Conservation (phyloP, 2,888 invertebrate genomes). For the Drosophila cognata region DNA sequence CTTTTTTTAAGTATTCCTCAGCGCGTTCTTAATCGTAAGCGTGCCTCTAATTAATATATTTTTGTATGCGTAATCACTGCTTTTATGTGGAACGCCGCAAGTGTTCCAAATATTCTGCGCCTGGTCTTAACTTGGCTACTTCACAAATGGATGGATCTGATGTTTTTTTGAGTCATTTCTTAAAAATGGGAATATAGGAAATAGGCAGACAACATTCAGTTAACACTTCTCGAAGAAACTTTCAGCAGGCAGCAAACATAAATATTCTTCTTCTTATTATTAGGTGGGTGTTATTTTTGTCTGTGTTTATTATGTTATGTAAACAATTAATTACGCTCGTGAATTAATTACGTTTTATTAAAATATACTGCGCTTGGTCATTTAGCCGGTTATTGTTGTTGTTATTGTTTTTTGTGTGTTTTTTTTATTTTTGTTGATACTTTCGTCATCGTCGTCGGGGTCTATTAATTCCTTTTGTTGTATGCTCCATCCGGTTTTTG, state of each 20-base stretch:
- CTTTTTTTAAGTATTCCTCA: conserved; percentile 47
- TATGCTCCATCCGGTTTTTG: conserved; percentile 56
- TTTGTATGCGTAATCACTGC: conserved; percentile 44
- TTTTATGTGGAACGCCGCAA: conserved; percentile 46
- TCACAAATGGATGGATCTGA: background rate
- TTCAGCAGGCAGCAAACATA: background rate
- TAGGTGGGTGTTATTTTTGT: background rate
- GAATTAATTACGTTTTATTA: conserved; percentile 55
- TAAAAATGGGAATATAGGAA: background rate
- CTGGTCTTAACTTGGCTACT: too few species aligned
- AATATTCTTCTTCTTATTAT: background rate
- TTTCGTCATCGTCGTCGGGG: conserved; percentile 1
- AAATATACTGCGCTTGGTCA: conserved; percentile 58
- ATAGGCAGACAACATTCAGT: background rate
- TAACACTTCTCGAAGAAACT: background rate
- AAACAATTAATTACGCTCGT: conserved; percentile 39
- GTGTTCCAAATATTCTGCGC: conserved; percentile 55
- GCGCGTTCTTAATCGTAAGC: conserved; percentile 44
- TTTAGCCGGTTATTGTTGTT: conserved; percentile 67
- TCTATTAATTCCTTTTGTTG: conserved; percentile 25
- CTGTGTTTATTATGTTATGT: conserved; percentile 19
- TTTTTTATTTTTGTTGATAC: background rate
- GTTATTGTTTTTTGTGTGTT: conserved; percentile 8
- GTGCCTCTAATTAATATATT: conserved; percentile 50
- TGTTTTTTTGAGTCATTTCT: background rate